These are phyloP conservation scores for Penaeus monodon DNA, from an alignment of 2,888 invertebrate genomes.

Conservation along the genomic window DNA sequence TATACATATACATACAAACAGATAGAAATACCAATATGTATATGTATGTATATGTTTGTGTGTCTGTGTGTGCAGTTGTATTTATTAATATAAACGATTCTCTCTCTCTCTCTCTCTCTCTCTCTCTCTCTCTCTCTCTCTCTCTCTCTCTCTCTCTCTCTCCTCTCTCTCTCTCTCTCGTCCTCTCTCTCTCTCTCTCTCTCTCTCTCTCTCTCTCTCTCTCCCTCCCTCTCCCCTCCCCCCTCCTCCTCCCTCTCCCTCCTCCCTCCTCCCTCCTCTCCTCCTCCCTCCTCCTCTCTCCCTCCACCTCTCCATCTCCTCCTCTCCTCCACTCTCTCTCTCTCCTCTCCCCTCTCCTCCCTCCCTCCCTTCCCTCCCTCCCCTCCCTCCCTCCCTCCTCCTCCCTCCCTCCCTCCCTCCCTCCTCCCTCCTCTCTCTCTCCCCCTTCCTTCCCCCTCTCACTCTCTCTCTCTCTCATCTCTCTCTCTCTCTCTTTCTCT, in stretches of 20 bases:
- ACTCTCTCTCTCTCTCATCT: neutral
- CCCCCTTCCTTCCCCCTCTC: neutral
- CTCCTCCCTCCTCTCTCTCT: neutral
- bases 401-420: no score
- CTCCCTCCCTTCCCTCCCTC: neutral
- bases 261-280: neutral
- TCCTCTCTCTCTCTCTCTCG: neutral
- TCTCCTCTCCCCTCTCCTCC: neutral
- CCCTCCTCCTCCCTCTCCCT: neutral
- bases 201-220: no score
- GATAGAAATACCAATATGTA: no score
- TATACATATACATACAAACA: no score
- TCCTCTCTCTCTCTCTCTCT: neutral
- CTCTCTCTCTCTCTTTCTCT: neutral
- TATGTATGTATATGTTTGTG: no score
- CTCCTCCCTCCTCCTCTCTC: neutral
- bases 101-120: neutral
- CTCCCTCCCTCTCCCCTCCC: neutral
- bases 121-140: neutral
- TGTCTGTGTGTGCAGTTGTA: no score
- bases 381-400: neutral
- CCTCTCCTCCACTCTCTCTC: no score
- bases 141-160: neutral
- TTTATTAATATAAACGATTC: no score
- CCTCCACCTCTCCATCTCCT: neutral